A percentile compares a stretch with the other conserved stretches of the same genome.
Evolutionary conservation across 2,113 vertebrate species (phyloP).

Genomic region (Platanista minor): DNA sequence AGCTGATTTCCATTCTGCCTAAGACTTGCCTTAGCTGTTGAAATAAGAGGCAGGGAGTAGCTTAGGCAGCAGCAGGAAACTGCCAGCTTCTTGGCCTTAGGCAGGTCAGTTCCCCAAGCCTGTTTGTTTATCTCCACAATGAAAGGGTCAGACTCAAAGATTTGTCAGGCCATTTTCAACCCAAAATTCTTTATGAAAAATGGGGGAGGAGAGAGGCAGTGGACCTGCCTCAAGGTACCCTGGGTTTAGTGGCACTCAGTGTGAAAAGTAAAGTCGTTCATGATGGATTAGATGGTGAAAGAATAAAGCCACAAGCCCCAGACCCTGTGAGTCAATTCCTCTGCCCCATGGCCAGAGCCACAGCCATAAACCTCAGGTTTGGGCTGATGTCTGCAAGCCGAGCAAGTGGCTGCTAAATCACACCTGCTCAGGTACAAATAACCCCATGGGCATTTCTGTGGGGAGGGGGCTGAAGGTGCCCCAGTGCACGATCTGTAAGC

Average conservation of each 20-base stretch:
- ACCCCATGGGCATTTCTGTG: neutral
- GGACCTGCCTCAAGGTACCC: neutral
- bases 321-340: neutral
- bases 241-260: neutral
- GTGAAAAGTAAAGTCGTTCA: neutral
- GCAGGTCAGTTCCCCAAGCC: neutral
- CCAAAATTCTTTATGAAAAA: neutral
- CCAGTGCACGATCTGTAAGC: neutral
- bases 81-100: neutral
- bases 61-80: neutral
- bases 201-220: neutral
- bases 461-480: neutral
- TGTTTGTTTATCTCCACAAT: neutral
- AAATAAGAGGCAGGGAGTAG: neutral
- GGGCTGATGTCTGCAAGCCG: neutral
- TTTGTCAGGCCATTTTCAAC: neutral
- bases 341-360: neutral
- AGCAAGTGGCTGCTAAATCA: conserved; percentile 10
- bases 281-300: neutral
- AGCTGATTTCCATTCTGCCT: neutral
- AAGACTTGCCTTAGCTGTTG: neutral
- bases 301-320: neutral
- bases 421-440: conserved; percentile 2
- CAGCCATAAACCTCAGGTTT: neutral
- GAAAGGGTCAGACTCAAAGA: neutral